phyloP scores from a whole-genome alignment of 2,113 vertebrate genomes.

The Larimichthys polyactis region DNA sequence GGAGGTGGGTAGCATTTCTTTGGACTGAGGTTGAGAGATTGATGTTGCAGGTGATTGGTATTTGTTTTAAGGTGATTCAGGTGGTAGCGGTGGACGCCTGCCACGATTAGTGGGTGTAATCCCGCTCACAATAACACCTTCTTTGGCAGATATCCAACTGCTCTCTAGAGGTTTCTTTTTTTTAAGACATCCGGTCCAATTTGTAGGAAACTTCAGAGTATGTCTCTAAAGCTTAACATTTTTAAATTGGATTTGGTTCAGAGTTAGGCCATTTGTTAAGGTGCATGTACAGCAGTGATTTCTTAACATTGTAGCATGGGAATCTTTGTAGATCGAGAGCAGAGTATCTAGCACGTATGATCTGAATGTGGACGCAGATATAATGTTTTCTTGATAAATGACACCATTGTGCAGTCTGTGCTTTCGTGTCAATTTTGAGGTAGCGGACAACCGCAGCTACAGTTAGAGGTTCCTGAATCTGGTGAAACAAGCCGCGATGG shows the following conservation, averaged over 20 bases:
- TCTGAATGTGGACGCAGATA: not conserved
- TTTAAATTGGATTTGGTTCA: not conserved
- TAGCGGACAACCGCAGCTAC: not conserved
- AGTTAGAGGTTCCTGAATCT: not conserved
- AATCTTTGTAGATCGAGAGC: not conserved
- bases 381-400: not conserved
- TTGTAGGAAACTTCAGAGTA: not conserved
- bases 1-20: conserved; percentile 14
- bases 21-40: not conserved
- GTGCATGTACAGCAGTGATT: not conserved
- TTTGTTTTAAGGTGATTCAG: conserved; percentile 6
- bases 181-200: not conserved
- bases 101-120: not conserved
- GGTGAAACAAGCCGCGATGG: not conserved
- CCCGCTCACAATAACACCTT: conserved; percentile 8
- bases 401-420: not conserved
- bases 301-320: not conserved
- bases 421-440: not conserved
- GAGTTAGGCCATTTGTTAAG: not conserved
- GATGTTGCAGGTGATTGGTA: not conserved
- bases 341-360: not conserved
- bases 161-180: no score
- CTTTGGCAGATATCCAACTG: not conserved
- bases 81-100: conserved; percentile 1
- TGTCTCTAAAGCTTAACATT: not conserved